Evolutionary conservation across 2,113 vertebrate genomes (phyloP), one percentile per base, ranked within the genome.

Genomic region (Ciconia maguari): DNA sequence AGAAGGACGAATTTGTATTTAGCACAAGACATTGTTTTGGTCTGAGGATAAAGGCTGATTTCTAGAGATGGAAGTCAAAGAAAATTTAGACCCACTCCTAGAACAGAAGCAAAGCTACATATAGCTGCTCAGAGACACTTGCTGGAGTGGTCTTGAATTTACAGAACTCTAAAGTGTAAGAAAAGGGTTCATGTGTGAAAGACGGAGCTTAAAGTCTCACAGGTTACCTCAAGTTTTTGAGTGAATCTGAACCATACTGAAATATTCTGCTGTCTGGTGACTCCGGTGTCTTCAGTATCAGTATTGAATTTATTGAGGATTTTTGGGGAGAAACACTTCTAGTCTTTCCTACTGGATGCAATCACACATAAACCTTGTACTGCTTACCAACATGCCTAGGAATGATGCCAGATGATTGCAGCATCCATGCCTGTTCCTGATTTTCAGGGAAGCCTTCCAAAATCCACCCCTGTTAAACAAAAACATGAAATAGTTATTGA

Each of bases 311-410:
- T 72, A 76, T 21, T 7, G 64, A 66, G 61, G 57, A 81, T 79
- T 81, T 91, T 7, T 8, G 6, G 38, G 44, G 32, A 80, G 54
- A 89, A 94, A 65, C 17, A 52, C 27, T 79, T 72, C 79, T 6
- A 65, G 55, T 46, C 30, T 83, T 87, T 94, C 46, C 81, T 89
- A 5, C 58, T 87, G 81, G 54, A 54, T 72, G 51, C 70, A 94
- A 44, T 18, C 91, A 70, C 48, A 46, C 60, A 48, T 6, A 75
- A 65, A 70, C 46, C 84, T 65, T 34, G 58, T 3, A 0, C 58
- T 93, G 97, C 99, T 98, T 96, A 99, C 99, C 98, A 55, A 99
- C 98, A 4, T 99, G 99, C 62, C 98, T 97, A 21, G 99, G 99
- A 54, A 96, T 32, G 79, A 99, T 96, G 25, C 99, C 99, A 26